A percentile compares a stretch with the other conserved stretches of the same genome.
phyloP scores from a whole-genome alignment of 1,140 invertebrate species.

The Metaphire vulgaris region DNA sequence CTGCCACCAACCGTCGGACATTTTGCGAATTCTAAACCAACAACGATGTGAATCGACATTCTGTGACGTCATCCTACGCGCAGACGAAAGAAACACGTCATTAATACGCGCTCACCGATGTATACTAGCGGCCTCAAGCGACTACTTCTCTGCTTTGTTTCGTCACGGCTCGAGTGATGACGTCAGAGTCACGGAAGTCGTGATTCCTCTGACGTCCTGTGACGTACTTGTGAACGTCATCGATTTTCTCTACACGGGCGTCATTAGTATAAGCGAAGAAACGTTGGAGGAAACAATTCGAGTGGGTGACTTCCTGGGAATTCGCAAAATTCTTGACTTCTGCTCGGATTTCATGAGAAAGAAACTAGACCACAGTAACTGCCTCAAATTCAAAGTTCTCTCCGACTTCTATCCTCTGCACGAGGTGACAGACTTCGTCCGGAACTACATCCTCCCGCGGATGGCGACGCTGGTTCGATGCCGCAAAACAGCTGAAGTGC shows the following conservation, averaged over 20 bases:
- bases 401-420: background rate
- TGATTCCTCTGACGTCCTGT: background rate
- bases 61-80: background rate
- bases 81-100: background rate
- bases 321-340: background rate
- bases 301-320: background rate
- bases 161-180: background rate
- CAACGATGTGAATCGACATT: background rate
- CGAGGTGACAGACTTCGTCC: background rate
- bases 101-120: background rate
- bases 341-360: background rate
- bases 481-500: background rate
- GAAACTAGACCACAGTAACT: background rate
- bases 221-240: background rate
- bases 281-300: background rate
- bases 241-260: background rate
- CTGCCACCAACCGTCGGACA: background rate
- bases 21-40: background rate
- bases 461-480: background rate
- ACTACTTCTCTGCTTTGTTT: background rate
- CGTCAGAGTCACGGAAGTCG: background rate
- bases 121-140: background rate
- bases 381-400: background rate
- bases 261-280: background rate
- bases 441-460: background rate